Evolutionary conservation across 2,797 vertebrate genomes (phyloP).

Genomic region (Enteromius anoplus): DNA sequence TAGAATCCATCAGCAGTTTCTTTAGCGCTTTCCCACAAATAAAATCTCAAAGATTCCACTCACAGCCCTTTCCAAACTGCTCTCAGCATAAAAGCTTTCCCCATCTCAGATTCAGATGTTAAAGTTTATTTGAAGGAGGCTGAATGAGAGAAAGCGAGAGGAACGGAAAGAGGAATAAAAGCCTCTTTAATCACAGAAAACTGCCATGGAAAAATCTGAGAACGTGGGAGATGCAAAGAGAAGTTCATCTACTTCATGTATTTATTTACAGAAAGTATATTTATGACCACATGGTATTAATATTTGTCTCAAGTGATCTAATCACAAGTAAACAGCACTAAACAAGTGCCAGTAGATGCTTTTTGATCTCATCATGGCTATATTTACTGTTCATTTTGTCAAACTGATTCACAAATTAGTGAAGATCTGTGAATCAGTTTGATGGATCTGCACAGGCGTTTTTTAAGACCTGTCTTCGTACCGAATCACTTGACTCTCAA

Average conservation of each 20-base stretch:
- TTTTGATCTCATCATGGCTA: background rate
- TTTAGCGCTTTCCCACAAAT: conserved; percentile 51
- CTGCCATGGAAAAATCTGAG: conserved; percentile 75
- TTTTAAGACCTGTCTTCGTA: conserved; percentile 1
- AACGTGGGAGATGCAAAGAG: background rate
- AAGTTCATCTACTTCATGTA: background rate
- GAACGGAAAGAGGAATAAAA: conserved; percentile 59
- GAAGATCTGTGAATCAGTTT: background rate
- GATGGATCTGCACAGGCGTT: background rate
- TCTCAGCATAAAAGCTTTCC: conserved; percentile 49
- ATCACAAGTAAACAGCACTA: background rate
- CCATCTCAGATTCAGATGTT: conserved; percentile 56
- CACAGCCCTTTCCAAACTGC: conserved; percentile 40
- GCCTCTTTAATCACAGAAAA: conserved; percentile 79
- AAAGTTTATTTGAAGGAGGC: conserved; percentile 65
- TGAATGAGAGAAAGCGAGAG: conserved; percentile 63
- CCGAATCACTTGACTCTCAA: conserved; percentile 20
- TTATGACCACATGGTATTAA: background rate
- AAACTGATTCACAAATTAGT: background rate
- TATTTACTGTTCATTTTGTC: background rate
- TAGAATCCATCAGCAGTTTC: conserved; percentile 57
- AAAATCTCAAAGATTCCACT: conserved; percentile 58
- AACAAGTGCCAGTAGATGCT: background rate
- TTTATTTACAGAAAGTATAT: conserved; percentile 7
- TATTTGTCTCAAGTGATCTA: background rate